Conservation (phyloP, 1,140 invertebrate species). For the Drosophila bipectinata region DNA sequence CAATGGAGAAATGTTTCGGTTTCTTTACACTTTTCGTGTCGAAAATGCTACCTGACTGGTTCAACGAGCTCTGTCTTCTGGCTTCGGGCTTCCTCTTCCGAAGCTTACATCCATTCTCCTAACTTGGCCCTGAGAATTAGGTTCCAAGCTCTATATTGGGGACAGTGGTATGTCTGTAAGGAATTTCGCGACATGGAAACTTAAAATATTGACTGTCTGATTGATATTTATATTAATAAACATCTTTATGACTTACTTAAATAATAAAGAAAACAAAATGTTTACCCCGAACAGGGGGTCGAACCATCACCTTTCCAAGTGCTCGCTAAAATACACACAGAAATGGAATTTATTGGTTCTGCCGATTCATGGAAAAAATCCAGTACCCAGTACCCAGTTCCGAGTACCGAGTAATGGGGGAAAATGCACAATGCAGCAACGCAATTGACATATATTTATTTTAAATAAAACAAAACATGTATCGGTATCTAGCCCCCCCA, state of each 20-base stretch:
- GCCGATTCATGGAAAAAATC: background rate
- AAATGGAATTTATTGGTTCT: background rate
- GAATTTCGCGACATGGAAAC: too few species aligned
- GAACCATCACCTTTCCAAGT: too few species aligned
- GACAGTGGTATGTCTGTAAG: too few species aligned
- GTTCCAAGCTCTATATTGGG: background rate
- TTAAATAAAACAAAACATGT: background rate
- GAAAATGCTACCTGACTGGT: slow-evolving; percentile 45
- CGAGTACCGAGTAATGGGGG: too few species aligned
- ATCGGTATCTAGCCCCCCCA: background rate
- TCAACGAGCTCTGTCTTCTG: slow-evolving; percentile 17
- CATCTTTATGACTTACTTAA: too few species aligned
- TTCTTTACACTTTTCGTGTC: slow-evolving; percentile 40
- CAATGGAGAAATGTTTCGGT: slow-evolving; percentile 16
- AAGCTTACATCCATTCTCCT: slow-evolving; percentile 15
- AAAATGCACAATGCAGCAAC: background rate
- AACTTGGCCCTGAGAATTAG: slow-evolving; percentile 41
- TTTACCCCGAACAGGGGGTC: too few species aligned
- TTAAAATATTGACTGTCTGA: too few species aligned
- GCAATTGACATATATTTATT: background rate
- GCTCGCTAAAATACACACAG: background rate
- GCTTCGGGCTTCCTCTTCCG: too few species aligned
- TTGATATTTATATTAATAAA: too few species aligned
- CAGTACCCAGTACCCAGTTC: background rate
- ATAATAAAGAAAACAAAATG: too few species aligned